Base-by-base conservation (phyloP, 1,140 invertebrate species). In the Lutraria rhynchaena region DNA sequence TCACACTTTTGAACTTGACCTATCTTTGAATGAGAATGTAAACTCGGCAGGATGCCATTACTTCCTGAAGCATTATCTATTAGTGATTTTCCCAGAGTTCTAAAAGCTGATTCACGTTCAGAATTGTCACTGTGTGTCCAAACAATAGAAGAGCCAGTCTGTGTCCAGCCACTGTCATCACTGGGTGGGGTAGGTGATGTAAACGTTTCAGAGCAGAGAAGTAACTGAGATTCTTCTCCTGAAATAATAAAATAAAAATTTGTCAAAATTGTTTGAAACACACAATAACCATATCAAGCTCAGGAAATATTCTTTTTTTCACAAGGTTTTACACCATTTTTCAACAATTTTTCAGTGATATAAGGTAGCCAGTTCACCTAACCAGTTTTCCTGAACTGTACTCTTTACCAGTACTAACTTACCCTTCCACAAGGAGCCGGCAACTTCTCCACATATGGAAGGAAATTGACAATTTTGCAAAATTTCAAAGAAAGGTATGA, bases 191-290 rank as follows among this genome's bases (percentile, higher is more conserved):
- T 80, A 22, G 76, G 65, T 49, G 76, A 80, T 13, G 51, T 70
- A 51, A 80, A 80, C 17, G 55, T 57, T 53, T 80, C 76, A 0
- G 76, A 80, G 33, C 76, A 80, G 29, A 80, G 53, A n/a, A 80
- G 35, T 24, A 46, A 78, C 61, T 78, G 76, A 35, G 76, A 80
- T 58, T 80, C 76, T 44, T 80, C 76, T 29, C 61, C 75, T 77
- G 75, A 53, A 67, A 51, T 3, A 13, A 65, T 22, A 77, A 17
- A 44, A 44, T 15, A 55, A 5, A 41, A 41, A n/a, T n/a, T n/a
- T n/a, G n/a, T n/a, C n/a, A n/a, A n/a, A n/a, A n/a, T n/a, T n/a
- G n/a, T n/a, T n/a, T n/a, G n/a, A n/a, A n/a, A n/a, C n/a, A n/a
- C n/a, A n/a, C n/a, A n/a, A n/a, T n/a, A n/a, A n/a, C n/a, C n/a